Conservation (phyloP, 2,113 vertebrate genomes). For the Martes martes region DNA sequence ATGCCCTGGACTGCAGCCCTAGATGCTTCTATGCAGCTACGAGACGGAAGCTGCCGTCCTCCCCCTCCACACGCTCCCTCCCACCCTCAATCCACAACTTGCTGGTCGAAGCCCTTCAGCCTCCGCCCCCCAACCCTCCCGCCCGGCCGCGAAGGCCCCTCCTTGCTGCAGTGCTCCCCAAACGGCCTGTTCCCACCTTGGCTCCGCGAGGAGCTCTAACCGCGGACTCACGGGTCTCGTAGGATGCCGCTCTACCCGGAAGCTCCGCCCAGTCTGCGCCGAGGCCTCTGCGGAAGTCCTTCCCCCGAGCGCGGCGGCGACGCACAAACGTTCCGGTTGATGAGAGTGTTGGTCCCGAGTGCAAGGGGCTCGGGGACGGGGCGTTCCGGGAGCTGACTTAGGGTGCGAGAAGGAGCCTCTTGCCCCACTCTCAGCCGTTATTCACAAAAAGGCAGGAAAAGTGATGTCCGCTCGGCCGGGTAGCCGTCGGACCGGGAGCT, state of each 20-base stretch:
- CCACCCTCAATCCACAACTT: background rate
- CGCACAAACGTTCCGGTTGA: constrained; percentile 44
- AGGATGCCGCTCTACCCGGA: background rate
- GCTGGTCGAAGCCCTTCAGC: background rate
- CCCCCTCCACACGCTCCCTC: background rate
- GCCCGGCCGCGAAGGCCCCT: background rate
- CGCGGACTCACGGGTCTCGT: accelerated
- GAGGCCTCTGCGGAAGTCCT: accelerated
- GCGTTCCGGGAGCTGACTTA: accelerated
- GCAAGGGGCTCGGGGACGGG: accelerated
- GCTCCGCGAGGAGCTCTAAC: accelerated
- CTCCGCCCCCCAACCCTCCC: too few species aligned
- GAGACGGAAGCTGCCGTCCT: background rate
- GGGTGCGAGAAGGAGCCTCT: accelerated
- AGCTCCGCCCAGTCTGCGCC: background rate
- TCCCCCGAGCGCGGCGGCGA: background rate
- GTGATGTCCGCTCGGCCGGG: background rate
- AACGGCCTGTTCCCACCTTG: accelerated
- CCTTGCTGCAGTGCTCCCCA: accelerated
- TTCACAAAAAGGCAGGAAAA: background rate
- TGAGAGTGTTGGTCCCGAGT: accelerated
- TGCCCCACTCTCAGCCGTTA: accelerated
- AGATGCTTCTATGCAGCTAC: background rate
- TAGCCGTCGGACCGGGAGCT: background rate
- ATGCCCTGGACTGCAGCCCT: background rate